These are phyloP conservation scores for Noctua janthe DNA, from an alignment of 2,888 invertebrate species.

Conservation along the genomic window DNA sequence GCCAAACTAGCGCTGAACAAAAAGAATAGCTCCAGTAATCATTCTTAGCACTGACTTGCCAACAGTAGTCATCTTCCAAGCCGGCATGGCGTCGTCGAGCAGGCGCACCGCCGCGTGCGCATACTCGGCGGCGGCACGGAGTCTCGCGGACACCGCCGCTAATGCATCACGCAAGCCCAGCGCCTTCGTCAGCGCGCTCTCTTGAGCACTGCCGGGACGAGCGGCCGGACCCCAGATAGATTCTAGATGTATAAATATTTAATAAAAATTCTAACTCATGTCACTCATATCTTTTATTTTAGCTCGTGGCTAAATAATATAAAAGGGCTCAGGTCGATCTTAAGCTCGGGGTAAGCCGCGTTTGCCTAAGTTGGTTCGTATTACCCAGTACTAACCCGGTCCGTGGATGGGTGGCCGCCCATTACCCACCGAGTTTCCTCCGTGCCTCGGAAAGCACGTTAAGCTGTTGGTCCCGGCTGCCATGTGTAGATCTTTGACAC, in stretches of 20 bases:
- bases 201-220: constrained; percentile 79
- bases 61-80: constrained; percentile 85
- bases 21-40: background rate
- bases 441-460: too few relatives aligned
- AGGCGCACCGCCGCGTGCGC: constrained; percentile 80
- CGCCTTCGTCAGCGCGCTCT: constrained; percentile 77
- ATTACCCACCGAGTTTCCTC: too few relatives aligned
- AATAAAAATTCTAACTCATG: background rate
- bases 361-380: too few relatives aligned
- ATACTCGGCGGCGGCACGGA: constrained; percentile 84
- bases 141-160: constrained; percentile 80
- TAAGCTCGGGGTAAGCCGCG: too few relatives aligned
- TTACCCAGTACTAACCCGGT: too few relatives aligned
- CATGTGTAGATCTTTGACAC: too few relatives aligned
- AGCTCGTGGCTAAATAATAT: too few relatives aligned
- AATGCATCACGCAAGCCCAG: constrained; percentile 83
- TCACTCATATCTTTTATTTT: too few relatives aligned
- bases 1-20: background rate
- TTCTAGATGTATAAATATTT: constrained; percentile 68
- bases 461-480: too few relatives aligned
- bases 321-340: too few relatives aligned
- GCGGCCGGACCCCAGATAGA: constrained; percentile 77
- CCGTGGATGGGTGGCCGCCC: too few relatives aligned
- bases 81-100: constrained; percentile 83
- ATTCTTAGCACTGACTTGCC: constrained; percentile 82